Evolutionary conservation across 2,113 vertebrate genomes (phyloP), one percentile per base, ranked within the genome.

Genomic region (Lampris incognitus): DNA sequence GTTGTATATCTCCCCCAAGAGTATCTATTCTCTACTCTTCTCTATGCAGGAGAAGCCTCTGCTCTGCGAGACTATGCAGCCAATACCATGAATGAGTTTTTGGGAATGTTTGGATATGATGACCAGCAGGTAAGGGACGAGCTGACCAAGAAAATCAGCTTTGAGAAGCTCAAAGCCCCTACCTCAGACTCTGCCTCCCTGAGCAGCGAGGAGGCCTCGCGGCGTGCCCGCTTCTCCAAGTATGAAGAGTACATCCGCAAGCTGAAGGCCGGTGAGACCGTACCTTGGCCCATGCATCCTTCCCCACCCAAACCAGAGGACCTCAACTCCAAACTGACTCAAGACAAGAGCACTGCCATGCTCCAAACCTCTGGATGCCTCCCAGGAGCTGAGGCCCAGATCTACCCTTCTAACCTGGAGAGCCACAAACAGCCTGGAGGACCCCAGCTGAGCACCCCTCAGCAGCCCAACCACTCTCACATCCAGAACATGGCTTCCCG

Each of bases 231-330:
- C 56, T 97, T 98, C 94, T 99, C 98, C 90, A 99, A 99, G 89
- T 99, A 99, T 0, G 98, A 99, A 94, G 97, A 99, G 85, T 99
- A 98, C 88, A 99, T 99, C 87, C 97, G 98, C 84, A 98, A 98
- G 83, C 94, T 99, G 63, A 98, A 98, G 83, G 96, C 97, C 0
- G 97, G 97, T 0, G 98, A 99, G 90, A 94, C 96, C 71, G 94
- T 97, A 6, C 95, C 96, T 9, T 98, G 97, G 97, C 95, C 97
- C 56, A 81, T 96, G 67, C 96, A 95, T 13, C 67, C 94, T 88
- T 83, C 92, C 85, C 88, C 87, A 66, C 84, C 92, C 76, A 98
- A 97, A 82, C 88, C 94, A 0, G 97, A 99, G 49, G 96, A 98
- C 82, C 37, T 96, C 72, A 92, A 92, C 39, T 85, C 94, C 91